Evolutionary conservation across 2,797 vertebrate genomes (phyloP).

Genomic region (Gymnothorax reevesii): DNA sequence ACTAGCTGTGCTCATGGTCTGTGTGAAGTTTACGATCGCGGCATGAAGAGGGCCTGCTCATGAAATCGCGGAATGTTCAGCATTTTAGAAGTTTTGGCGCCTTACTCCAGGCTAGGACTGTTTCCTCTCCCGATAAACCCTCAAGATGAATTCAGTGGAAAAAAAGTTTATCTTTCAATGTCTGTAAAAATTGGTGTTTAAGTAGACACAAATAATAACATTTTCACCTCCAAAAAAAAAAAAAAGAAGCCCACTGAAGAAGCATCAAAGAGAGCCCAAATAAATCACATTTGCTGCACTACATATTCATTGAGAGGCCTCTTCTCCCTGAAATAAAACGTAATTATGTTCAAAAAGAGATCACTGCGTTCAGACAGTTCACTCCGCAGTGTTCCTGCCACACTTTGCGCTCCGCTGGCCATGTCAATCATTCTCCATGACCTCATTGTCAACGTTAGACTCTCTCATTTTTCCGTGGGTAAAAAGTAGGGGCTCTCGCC

Average conservation of each 20-base stretch:
- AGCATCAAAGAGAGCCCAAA: neutral
- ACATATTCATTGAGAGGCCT: neutral
- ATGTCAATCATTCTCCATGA: neutral
- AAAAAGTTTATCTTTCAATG: neutral
- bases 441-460: neutral
- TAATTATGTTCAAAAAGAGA: neutral
- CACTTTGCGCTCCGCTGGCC: slow-evolving; percentile 23
- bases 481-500: slow-evolving; percentile 40
- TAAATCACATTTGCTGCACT: slow-evolving; percentile 18
- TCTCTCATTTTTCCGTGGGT: neutral
- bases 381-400: neutral
- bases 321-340: neutral
- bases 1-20: neutral
- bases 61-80: neutral
- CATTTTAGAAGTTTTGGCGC: neutral
- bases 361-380: neutral
- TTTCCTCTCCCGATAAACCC: neutral
- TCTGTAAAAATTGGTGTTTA: neutral
- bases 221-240: neutral
- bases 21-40: neutral
- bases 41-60: neutral
- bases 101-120: neutral
- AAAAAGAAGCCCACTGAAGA: neutral
- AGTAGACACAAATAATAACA: neutral
- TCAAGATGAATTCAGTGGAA: too few relatives aligned